Evolutionary conservation across 2,888 invertebrate genomes (phyloP).

Genomic region (Pteria penguin): DNA sequence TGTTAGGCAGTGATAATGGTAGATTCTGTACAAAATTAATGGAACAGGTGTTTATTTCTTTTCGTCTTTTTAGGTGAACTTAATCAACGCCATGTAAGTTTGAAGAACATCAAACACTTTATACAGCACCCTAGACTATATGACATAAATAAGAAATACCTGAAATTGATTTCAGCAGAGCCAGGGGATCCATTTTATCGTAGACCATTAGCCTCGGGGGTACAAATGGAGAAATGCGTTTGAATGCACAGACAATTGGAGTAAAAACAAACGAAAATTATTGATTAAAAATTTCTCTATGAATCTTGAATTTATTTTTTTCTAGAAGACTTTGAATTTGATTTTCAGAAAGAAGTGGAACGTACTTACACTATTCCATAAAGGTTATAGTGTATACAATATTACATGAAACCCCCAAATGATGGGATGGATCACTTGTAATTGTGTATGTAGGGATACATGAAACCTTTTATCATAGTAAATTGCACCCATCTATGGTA

Average conservation of each 20-base stretch:
- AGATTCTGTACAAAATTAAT: neutral
- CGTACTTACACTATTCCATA: too few species aligned
- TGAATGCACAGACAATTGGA: neutral
- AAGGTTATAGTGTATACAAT: too few species aligned
- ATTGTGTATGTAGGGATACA: neutral
- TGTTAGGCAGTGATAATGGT: neutral
- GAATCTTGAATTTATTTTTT: too few species aligned
- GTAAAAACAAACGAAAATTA: slow-evolving; percentile 11
- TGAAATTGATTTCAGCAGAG: neutral
- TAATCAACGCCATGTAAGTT: neutral
- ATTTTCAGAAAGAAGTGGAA: too few species aligned
- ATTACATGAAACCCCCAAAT: neutral
- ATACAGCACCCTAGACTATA: neutral
- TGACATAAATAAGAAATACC: neutral
- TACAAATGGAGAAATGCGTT: neutral
- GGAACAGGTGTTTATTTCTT: neutral
- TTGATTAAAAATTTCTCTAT: too few species aligned
- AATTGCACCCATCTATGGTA: neutral
- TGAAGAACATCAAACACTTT: neutral
- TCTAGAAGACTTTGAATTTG: too few species aligned
- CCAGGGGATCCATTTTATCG: neutral
- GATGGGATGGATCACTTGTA: neutral
- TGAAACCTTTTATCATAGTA: neutral
- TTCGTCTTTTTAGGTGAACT: neutral
- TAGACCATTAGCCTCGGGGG: neutral